Conservation (phyloP, 2,797 vertebrate genomes). For the Neostethus bicornis region DNA sequence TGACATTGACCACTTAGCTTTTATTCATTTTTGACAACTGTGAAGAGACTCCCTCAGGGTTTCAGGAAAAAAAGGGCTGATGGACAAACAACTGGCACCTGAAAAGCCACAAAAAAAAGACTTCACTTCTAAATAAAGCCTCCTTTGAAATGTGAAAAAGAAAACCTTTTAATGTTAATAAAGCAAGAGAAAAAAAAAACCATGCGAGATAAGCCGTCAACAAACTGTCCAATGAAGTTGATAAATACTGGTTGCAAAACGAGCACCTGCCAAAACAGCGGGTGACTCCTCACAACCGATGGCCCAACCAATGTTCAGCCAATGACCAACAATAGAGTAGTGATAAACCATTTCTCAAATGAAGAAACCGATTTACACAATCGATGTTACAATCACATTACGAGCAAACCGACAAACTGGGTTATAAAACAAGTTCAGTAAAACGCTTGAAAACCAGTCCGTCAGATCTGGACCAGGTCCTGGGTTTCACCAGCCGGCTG, state of each 20-base stretch:
- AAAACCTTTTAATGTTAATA: neutral
- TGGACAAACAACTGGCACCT: too few species aligned
- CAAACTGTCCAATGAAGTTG: neutral
- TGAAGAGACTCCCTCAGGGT: too few species aligned
- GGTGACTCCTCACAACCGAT: neutral
- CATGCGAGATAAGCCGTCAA: too few species aligned
- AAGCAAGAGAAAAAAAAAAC: too few species aligned
- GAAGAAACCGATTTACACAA: neutral
- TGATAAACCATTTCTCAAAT: neutral
- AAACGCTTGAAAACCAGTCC: conserved; percentile 9
- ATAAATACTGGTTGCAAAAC: neutral
- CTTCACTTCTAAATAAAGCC: too few species aligned
- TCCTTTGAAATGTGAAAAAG: too few species aligned
- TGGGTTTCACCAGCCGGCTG: conserved; percentile 45
- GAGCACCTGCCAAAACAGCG: neutral
- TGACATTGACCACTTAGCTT: too few species aligned
- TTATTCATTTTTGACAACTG: too few species aligned
- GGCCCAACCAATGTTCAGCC: too few species aligned
- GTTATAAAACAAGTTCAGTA: conserved; percentile 7
- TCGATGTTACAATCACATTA: neutral
- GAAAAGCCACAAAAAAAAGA: too few species aligned
- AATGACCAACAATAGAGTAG: too few species aligned
- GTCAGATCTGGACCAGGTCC: conserved; percentile 39
- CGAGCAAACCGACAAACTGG: neutral
- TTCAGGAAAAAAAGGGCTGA: too few species aligned